These are phyloP conservation scores for Orbicella faveolata DNA, from an alignment of 64 coral and sea anemone species.

Conservation along the genomic window DNA sequence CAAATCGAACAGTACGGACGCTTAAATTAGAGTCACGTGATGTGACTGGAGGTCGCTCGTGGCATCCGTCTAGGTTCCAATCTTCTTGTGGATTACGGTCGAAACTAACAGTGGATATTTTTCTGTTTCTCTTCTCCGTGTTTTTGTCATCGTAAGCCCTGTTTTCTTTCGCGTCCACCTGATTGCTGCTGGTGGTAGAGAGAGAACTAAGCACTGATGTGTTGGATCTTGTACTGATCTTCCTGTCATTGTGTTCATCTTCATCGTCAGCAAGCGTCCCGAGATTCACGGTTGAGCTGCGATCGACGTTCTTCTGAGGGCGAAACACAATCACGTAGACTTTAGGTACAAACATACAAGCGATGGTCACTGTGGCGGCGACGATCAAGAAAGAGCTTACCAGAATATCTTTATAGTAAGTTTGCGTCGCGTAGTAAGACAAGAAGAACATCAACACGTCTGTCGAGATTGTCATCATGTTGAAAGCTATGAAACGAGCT, in stretches of 20 bases:
- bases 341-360: conserved; percentile 88
- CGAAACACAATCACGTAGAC: conserved; percentile 83
- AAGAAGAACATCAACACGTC: conserved; percentile 84
- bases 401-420: conserved; percentile 74
- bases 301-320: conserved; percentile 79
- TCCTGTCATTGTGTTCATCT: neutral
- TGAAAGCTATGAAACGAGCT: conserved; percentile 92
- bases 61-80: neutral
- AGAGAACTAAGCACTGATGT: conserved; percentile 1
- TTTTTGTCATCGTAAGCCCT: neutral
- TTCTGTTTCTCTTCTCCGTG: neutral
- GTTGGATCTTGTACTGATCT: conserved; percentile 9
- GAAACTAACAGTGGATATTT: neutral
- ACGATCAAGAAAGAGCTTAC: conserved; percentile 72
- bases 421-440: conserved; percentile 67
- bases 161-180: neutral
- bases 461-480: conserved; percentile 87
- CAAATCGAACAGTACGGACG: conserved; percentile 59
- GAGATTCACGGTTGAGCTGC: conserved; percentile 37
- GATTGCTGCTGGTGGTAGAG: neutral
- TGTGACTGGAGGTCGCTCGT: neutral
- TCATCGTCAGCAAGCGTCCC: conserved; percentile 40
- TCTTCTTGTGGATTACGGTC: conserved; percentile 16
- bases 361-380: conserved; percentile 63
- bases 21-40: conserved; percentile 48